Evolutionary conservation across 2,113 vertebrate species (phyloP).

Genomic region (Orcinus orca): DNA sequence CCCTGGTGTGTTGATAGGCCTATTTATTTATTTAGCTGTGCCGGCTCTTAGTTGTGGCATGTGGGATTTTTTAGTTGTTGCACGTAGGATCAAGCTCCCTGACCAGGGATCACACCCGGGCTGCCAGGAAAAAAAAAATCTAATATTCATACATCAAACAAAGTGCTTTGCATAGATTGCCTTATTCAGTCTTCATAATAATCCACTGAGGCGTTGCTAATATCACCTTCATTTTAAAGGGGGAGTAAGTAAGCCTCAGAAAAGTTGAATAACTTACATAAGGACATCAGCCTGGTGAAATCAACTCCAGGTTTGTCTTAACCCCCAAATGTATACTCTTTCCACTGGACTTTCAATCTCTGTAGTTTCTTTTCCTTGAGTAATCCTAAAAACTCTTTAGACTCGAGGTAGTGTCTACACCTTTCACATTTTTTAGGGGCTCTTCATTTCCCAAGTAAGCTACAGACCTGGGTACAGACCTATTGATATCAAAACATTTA

Average conservation of each 20-base stretch:
- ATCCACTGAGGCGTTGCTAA: not conserved
- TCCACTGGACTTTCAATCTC: not conserved
- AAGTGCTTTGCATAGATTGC: not conserved
- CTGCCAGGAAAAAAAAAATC: not conserved
- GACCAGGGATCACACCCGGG: too few relatives aligned
- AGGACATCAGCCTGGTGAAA: not conserved
- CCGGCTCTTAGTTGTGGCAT: too few relatives aligned
- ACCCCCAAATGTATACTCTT: not conserved
- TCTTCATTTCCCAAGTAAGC: not conserved
- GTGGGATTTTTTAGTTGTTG: too few relatives aligned
- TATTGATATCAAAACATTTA: not conserved
- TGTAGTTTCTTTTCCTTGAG: not conserved
- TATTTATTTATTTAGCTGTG: not conserved
- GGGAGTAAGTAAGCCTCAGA: not conserved
- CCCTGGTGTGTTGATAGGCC: not conserved
- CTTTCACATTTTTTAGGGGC: not conserved
- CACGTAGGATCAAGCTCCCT: too few relatives aligned
- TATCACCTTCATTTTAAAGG: not conserved
- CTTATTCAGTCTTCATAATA: not conserved
- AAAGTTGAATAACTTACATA: not conserved
- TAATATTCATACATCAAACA: not conserved
- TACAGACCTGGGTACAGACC: not conserved
- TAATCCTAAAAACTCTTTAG: not conserved
- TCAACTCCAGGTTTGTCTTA: not conserved
- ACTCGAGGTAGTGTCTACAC: not conserved